Evolutionary conservation across 2,888 invertebrate species (phyloP).

Genomic region (Ormyrus labotus): DNA sequence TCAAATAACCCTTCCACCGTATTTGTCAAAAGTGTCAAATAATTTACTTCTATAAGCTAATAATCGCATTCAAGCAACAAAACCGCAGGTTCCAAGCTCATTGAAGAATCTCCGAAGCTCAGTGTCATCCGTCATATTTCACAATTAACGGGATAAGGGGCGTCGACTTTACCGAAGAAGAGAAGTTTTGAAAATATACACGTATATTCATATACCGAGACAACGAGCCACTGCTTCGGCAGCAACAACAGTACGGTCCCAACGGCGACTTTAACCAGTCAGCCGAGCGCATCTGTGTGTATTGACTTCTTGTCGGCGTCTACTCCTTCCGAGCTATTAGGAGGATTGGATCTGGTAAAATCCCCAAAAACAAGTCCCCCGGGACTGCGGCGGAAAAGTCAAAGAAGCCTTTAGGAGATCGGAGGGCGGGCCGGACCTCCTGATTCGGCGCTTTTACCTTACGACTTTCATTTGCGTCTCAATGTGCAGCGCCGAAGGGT

Average conservation of each 20-base stretch:
- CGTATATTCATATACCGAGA: neutral
- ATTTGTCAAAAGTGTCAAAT: slow-evolving; percentile 51
- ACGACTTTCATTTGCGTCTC: slow-evolving; percentile 60
- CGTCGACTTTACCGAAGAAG: slow-evolving; percentile 37
- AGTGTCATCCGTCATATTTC: slow-evolving; percentile 44
- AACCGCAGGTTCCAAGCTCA: neutral
- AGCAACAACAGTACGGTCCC: too few species aligned
- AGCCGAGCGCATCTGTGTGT: neutral
- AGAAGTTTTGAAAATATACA: slow-evolving; percentile 48
- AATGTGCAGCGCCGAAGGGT: slow-evolving; percentile 50
- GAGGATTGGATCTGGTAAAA: slow-evolving; percentile 48
- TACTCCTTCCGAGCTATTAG: slow-evolving; percentile 35
- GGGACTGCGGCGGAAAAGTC: slow-evolving; percentile 41
- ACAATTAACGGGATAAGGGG: slow-evolving; percentile 34
- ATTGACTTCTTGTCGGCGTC: slow-evolving; percentile 38
- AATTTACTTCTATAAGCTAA: slow-evolving; percentile 21
- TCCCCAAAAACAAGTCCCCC: slow-evolving; percentile 54
- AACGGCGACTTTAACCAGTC: too few species aligned
- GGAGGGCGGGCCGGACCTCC: slow-evolving; percentile 10
- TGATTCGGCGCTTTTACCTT: slow-evolving; percentile 61
- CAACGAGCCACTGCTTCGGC: too few species aligned
- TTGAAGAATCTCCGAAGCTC: neutral
- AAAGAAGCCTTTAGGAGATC: slow-evolving; percentile 25
- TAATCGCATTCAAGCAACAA: slow-evolving; percentile 23
- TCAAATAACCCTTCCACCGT: neutral